These are phyloP conservation scores for Odontophorus gujanensis DNA, from an alignment of 2,113 vertebrate genomes.

Conservation along the genomic window DNA sequence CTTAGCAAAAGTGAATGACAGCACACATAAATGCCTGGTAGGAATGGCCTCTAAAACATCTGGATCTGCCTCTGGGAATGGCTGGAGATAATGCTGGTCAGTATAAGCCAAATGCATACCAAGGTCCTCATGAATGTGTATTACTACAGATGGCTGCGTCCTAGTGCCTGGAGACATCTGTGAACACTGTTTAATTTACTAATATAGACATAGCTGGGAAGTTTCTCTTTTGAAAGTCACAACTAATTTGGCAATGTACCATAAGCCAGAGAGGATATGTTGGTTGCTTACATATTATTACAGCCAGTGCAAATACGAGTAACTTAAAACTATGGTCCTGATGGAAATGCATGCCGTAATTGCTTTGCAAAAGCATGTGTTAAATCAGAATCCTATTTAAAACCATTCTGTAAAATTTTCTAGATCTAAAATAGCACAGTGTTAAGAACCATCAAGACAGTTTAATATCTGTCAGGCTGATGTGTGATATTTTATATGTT, in stretches of 20 bases:
- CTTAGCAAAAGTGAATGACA: background rate
- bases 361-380: background rate
- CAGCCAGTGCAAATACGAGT: background rate
- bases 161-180: background rate
- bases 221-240: background rate
- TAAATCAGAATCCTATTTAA: constrained; percentile 9
- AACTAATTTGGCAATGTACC: background rate
- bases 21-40: background rate
- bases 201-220: background rate
- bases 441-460: background rate
- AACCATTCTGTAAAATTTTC: background rate
- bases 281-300: background rate
- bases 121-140: background rate
- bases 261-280: background rate
- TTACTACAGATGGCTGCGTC: background rate
- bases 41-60: background rate
- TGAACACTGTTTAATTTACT: background rate
- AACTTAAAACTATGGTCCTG: background rate
- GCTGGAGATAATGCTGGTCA: background rate
- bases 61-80: background rate
- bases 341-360: background rate
- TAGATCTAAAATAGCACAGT: background rate
- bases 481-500: background rate
- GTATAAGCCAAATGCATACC: background rate
- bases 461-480: background rate